Evolutionary conservation across 1,140 invertebrate genomes (phyloP), one percentile per base, ranked within the genome.

Genomic region (Drosophila repleta): DNA sequence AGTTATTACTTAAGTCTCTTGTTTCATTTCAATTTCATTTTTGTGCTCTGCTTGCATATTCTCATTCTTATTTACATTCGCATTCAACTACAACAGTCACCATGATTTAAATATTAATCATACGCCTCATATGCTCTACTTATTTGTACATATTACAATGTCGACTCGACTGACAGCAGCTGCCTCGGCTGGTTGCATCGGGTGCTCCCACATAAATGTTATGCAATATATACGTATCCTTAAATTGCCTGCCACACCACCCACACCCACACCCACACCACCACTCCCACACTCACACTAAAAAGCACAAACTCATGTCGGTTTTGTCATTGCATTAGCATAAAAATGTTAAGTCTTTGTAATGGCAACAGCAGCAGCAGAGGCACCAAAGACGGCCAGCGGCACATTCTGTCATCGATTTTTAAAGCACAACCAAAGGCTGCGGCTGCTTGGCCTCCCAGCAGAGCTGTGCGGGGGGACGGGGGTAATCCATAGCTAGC

Each of bases 1-100:
- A 70, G 74, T 74, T 77, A 77, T 77, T 77, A 77, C 74, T 77
- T 77, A 77, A 77, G 74, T 77, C 74, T 74, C 74, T 77, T 77
- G 74, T 77, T 74, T 77, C 74, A 77, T 77, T 77, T 70, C 74
- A 77, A 74, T 77, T 77, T 74, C 55, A 64, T 74, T 71, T 71
- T 71, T 71, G 43, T 74, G 74, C 74, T 56, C 63, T 20, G 60
- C 58, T 60, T 69, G 74, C 74, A 77, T 49, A 70, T 76, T 67
- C 52, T 18, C 63, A 51, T 56, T 43, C 53, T 17, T 62, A 58
- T 56, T 55, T 39, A 41, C 32, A 55, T 55, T 41, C 53, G 39
- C 20, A 56, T 53, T 37, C 51, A 21, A 39, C 53, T 57, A 24
- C 39, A 43, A 37, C 32, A 13, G 15, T 60, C 20, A n/a, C 55